Evolutionary conservation across 2,888 invertebrate genomes (phyloP), one percentile per base, ranked within the genome.

Genomic region (Rhorus exstirpatorius): DNA sequence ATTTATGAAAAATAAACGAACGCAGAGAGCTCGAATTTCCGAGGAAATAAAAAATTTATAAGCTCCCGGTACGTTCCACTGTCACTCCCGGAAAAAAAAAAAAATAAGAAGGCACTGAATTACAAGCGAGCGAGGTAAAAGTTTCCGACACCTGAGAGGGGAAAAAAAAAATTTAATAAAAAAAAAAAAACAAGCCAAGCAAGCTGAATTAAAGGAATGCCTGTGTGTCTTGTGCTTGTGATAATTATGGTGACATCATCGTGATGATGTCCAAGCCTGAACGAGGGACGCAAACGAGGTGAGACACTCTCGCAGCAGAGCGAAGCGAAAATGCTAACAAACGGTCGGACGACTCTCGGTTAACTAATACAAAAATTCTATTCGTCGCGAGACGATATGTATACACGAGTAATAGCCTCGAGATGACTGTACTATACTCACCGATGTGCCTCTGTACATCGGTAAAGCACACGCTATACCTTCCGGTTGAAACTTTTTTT

Each of bases 241-340:
- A 71, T 79, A 79, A 83, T 83, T 76, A 67, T 60, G 61, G 46
- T 83, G 82, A 83, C 76, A 71, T 83, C 79, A 83, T 79, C 38
- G 65, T 26, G 12, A 44, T 68, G 53, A 70, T 68, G 65, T 67
- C n/a, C 24, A 70, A 67, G 71, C 58, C 46, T 38, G 55, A 35
- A 71, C 14, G 68, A 35, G 46, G 26, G 31, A 53, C 38, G 31
- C 21, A 17, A 10, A 35, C 51, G 31, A 70, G n/a, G 65, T 49
- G n/a, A n/a, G n/a, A n/a, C 21, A 44, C 63, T 60, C 58, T 21
- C 24, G 12, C 24, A 41, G 35, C 21, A 8, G 53, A 68, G 63
- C 71, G 63, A 63, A 58, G 44, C 44, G 24, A 72, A 74, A 68
- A 60, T 49, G 19, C 60, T n/a, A 41, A 53, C 63, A 31, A 75